Evolutionary conservation across 2,113 vertebrate species (phyloP).

Genomic region (Quiscalus mexicanus): DNA sequence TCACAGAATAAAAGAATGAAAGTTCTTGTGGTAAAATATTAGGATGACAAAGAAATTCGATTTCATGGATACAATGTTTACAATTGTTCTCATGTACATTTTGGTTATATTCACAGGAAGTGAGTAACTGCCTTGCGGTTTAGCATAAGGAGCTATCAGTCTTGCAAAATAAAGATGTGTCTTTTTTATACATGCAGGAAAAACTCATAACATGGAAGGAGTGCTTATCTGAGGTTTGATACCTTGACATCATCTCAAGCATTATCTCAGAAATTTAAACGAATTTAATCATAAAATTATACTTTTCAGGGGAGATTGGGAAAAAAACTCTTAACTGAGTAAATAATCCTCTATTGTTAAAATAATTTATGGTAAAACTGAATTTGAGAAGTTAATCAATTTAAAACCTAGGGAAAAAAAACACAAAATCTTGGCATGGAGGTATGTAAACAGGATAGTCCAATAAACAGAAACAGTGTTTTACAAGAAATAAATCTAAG

Average conservation of each 20-base stretch:
- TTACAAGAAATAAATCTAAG: background rate
- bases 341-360: background rate
- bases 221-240: background rate
- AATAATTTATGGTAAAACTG: background rate
- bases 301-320: background rate
- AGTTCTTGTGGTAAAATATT: background rate
- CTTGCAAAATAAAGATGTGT: background rate
- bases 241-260: background rate
- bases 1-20: background rate
- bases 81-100: background rate
- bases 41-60: background rate
- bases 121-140: background rate
- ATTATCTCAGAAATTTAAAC: background rate
- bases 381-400: background rate
- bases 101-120: background rate
- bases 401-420: background rate
- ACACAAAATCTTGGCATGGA: background rate
- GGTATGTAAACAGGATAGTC: background rate
- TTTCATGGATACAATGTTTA: background rate
- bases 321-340: background rate
- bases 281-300: background rate
- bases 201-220: background rate
- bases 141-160: background rate
- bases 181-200: background rate
- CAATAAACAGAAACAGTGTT: background rate